Conservation (phyloP, 2,888 invertebrate genomes). For the Allacma fusca region DNA sequence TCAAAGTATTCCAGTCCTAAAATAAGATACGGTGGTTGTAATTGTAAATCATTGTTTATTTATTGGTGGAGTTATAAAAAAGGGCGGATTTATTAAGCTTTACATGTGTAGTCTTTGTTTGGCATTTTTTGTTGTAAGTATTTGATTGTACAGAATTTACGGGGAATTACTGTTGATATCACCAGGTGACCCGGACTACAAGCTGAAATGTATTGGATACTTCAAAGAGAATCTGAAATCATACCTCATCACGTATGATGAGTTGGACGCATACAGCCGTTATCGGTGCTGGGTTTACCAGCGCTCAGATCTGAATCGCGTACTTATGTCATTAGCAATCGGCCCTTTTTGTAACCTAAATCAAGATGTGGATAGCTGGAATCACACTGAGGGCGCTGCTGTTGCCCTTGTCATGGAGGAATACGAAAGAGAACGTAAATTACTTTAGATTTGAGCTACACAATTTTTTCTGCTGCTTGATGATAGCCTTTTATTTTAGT, state of each 20-base stretch:
- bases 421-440: constrained; percentile 86
- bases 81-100: no score
- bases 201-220: constrained; percentile 95
- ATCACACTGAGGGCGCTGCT: constrained; percentile 87
- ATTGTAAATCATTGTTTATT: no score
- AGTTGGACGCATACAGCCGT: constrained; percentile 92
- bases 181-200: constrained; percentile 88
- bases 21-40: neutral
- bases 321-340: constrained; percentile 84
- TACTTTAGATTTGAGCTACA: constrained; percentile 53
- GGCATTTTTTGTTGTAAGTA: neutral
- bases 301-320: constrained; percentile 87
- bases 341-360: constrained; percentile 89
- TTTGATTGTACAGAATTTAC: constrained; percentile 14
- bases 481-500: no score
- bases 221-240: constrained; percentile 98
- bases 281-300: constrained; percentile 98
- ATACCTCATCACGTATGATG: constrained; percentile 94
- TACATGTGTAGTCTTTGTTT: neutral
- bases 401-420: constrained; percentile 90
- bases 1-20: neutral
- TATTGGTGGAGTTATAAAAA: neutral
- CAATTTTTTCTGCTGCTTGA: no score
- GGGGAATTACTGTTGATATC: constrained; percentile 34
- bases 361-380: constrained; percentile 89